Base-by-base conservation (phyloP, 2,888 invertebrate genomes). In the Thalpophila matura region DNA sequence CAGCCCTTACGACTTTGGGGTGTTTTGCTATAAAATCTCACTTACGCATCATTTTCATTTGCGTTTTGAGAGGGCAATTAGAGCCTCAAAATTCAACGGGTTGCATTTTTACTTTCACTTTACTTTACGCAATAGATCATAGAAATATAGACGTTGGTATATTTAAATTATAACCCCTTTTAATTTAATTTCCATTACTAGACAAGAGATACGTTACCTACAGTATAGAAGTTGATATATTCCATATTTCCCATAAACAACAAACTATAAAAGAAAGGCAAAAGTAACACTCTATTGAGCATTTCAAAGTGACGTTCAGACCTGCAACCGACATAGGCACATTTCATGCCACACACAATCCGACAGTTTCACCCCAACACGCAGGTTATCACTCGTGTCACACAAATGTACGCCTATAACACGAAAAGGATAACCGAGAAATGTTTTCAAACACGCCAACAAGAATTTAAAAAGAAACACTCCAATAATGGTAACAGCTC, bases 351-450 rank as follows among this genome's bases (percentile, higher is more conserved):
- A 10, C 47, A 58, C 54, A 10, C 47, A 58, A 69, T 46, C 26
- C 43, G 51, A 67, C 49, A 29, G 31, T 27, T 54, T 46, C 18
- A 18, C 22, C 46, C 53, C n/a, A 16, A 58, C 29, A 38, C 18
- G 24, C 18, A 51, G 24, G 47, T 58, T 68, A 42, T n/a, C n/a
- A n/a, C n/a, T n/a, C n/a, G 54, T 68, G 54, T 58, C 68, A 55
- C 53, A 50, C 18, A 58, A 50, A 53, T 63, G 18, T 65, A 60
- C 46, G 38, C 47, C 24, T 37, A 31, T 22, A 40, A n/a, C 49
- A 26, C 26, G 50, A 46, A 70, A 66, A 55, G 55, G 50, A 18
- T 66, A 37, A 54, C 38, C 12, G 24, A 26, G 38, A 72, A 55
- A 51, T 61, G 29, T 67, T 63, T 61, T 63, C 56, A 50, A 53